A percentile compares a stretch with the other conserved stretches of the same genome.
phyloP scores from a whole-genome alignment of 1,140 invertebrate genomes.

The Drosophila kohkoa region DNA sequence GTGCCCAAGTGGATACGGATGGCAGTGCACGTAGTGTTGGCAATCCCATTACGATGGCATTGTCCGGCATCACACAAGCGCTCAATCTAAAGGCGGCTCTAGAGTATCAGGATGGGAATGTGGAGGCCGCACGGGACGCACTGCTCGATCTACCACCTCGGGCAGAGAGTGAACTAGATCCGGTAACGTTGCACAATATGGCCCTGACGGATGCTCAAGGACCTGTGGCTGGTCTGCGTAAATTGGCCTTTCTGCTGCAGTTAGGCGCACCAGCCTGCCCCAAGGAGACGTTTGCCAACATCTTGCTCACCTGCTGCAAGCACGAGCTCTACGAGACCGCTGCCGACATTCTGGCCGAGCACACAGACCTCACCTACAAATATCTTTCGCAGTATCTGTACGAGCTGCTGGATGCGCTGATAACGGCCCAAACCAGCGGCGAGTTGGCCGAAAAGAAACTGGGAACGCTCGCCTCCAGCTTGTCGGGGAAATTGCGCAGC shows the following conservation, averaged over 20 bases:
- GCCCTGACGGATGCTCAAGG: conserved; percentile 96
- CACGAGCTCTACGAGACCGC: conserved; percentile 99
- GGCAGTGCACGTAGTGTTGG: conserved; percentile 92
- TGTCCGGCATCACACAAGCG: conserved; percentile 98
- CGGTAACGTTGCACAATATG: conserved; percentile 99
- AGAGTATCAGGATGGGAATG: conserved; percentile 98
- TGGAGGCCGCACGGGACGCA: conserved; percentile 94
- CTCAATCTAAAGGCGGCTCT: conserved; percentile 99
- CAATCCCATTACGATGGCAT: conserved; percentile 97
- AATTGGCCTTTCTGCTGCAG: conserved; percentile 98
- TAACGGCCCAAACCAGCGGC: conserved; percentile 98
- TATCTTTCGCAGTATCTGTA: conserved; percentile 97
- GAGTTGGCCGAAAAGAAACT: conserved; percentile 99
- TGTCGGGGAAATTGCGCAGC: conserved; percentile 96
- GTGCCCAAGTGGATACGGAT: conserved; percentile 98
- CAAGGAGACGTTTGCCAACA: conserved; percentile 98
- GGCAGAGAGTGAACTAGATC: conserved; percentile 98
- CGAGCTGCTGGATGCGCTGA: conserved; percentile 96
- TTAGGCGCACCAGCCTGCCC: conserved; percentile 95
- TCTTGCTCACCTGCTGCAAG: conserved; percentile 97
- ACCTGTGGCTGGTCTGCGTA: conserved; percentile 97
- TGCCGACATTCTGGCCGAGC: conserved; percentile 99
- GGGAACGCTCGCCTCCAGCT: conserved; percentile 96
- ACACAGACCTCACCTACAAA: conserved; percentile 98
- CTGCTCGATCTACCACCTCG: conserved; percentile 98